Percentiles rank a stretch among this genome's conserved stretches.
phyloP scores from a whole-genome alignment of 2,113 vertebrate species.

The Neolamprologus hecqui region DNA sequence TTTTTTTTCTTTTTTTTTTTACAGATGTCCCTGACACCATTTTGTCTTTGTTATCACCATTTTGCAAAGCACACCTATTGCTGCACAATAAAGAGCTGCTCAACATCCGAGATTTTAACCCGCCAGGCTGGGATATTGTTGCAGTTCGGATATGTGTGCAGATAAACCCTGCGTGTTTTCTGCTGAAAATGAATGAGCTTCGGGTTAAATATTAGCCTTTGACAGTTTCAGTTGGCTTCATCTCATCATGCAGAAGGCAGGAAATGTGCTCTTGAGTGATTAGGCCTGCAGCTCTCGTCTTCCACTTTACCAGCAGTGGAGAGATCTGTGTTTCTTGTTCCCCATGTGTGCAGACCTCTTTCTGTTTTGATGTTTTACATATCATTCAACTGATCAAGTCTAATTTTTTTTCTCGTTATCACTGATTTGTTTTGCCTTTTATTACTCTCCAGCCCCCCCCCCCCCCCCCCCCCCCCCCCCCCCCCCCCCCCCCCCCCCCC shows the following conservation, averaged over 20 bases:
- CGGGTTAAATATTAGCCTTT: constrained; percentile 49
- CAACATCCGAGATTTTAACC: not conserved
- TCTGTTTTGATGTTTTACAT: not conserved
- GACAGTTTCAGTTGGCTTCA: constrained; percentile 33
- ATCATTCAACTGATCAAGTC: not conserved
- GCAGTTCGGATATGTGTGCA: not conserved
- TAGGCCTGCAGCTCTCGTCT: constrained; percentile 43
- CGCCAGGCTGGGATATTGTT: not conserved
- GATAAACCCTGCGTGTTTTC: not conserved
- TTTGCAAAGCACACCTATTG: not conserved
- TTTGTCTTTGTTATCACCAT: constrained; percentile 56
- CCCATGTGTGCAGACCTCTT: not conserved
- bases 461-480: not conserved
- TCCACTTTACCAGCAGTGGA: constrained; percentile 44
- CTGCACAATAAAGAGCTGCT: not conserved
- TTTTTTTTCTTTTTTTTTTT: not conserved
- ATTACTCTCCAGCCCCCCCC: constrained; percentile 11
- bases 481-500: not conserved
- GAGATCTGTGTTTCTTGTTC: constrained; percentile 8
- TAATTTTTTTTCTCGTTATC: not conserved
- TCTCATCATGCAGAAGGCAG: constrained; percentile 45
- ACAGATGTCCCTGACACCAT: constrained; percentile 59
- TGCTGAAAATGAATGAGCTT: not conserved
- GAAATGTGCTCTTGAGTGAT: constrained; percentile 64
- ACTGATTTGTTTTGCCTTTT: constrained; percentile 1